Base-by-base conservation (phyloP, 2,888 invertebrate species). In the Anagyrus pseudococci region DNA sequence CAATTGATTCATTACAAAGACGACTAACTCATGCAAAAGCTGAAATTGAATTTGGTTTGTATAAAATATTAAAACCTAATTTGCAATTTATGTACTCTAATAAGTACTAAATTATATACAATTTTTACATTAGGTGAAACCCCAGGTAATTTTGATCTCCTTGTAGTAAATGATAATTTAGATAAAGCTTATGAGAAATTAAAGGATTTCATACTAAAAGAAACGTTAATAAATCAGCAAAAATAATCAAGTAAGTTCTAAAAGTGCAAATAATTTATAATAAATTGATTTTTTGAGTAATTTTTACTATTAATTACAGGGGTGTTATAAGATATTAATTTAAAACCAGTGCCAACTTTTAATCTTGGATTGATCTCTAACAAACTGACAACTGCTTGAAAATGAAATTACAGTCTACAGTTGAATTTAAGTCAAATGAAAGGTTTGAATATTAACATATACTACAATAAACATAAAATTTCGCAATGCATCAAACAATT, bases 31-130 rank as follows among this genome's bases (percentile, higher is more conserved):
- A 88, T 40, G 97, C 97, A 0, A 82, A 85, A 70, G 83, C 85
- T 61, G 98, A 98, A 83, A 87, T 98, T 57, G 87, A 89, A 74
- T 98, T 89, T 83, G 96, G 97, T 85, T 81, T 80, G 72, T 15
- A 6, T 4, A 37, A 22, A n/a, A n/a, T n/a, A n/a, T n/a, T n/a
- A n/a, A 19, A 7, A 4, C 17, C 2, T 19, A 37, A 26, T 3
- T 48, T 25, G 15, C 13, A 20, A 37, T 13, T n/a, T 54, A n/a
- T 41, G 23, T 41, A 52, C 22, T 4, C 49, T 19, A 44, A 8
- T 17, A 4, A 25, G n/a, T n/a, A 44, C 50, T 52, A 22, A n/a
- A 56, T 49, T 23, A 33, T 37, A 44, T 22, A 50, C 46, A 54
- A 43, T 37, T 13, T 13, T 49, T 2, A 52, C 78, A 29, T n/a